Evolutionary conservation across 2,113 vertebrate genomes (phyloP), one percentile per base, ranked within the genome.

Genomic region (Orcinus orca): DNA sequence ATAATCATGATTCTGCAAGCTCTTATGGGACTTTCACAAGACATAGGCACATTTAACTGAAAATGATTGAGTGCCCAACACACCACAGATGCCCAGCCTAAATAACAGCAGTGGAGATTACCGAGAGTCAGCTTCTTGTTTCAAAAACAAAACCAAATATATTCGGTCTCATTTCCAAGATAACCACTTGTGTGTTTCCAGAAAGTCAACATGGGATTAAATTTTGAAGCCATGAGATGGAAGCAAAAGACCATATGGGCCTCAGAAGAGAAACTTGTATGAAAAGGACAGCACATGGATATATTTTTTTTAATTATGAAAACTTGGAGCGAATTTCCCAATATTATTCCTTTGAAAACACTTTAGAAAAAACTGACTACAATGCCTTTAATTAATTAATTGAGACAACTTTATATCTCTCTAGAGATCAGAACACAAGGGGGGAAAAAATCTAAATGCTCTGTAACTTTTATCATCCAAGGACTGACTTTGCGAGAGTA

Each of bases 81-180:
- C 29, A 88, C 47, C 93, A 97, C 62, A 98, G 92, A 97, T 98
- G 82, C 12, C 23, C 84, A 93, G 67, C 18, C 20, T 83, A 96
- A 97, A 97, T 96, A 95, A 96, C 96, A 92, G 89, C 96, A 97
- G 81, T 44, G 73, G 63, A 88, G 85, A 97, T 58, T 94, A 98
- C 77, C 2, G 0, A 70, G 92, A 96, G 91, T 95, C 88, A 94
- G 93, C 91, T 88, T 97, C 82, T 77, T 96, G 86, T 93, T 97
- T 96, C 77, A 79, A 91, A 97, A 97, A 90, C 93, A 96, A 97
- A 97, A 97, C 80, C 92, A 97, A 97, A 98, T 96, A 95, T 90
- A 97, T 95, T 79, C 21, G 0, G 38, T 90, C 62, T 97, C 91
- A 94, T 94, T 96, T 97, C 94, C 91, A 97, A 97, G 90, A 90